Evolutionary conservation across 1,140 invertebrate genomes (phyloP), one percentile per base, ranked within the genome.

Genomic region (Drosophila athabasca): DNA sequence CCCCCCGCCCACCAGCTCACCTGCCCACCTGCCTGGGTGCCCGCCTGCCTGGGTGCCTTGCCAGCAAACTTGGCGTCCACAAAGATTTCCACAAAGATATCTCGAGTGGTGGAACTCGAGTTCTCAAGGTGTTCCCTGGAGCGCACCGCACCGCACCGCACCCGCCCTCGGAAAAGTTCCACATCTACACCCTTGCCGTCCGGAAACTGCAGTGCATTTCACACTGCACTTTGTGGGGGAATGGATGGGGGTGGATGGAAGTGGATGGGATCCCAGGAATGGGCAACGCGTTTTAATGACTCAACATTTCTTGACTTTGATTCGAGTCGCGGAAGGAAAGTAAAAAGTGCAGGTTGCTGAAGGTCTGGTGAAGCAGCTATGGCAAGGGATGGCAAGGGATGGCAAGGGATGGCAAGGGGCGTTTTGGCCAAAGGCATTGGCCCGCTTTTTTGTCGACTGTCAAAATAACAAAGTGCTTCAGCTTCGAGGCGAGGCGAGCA

Each of bases 231-330:
- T 69, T 78, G 79, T 44, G 64, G 49, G 39, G 48, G 26, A 8
- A 8, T 31, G 19, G 4, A 3, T 1, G 26, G n/a, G 6, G 24
- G 1, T 1, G 26, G 4, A 5, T 26, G 4, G 24, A 3, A 2
- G 22, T 2, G 22, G 22, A 24, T 24, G 22, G 24, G 24, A 5
- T 26, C 24, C 24, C 26, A 35, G 53, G 57, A 62, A 53, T 43
- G 54, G 55, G 57, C 52, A 84, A 72, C 66, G 62, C 76, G 79
- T 84, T 84, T 84, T 79, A 84, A 84, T 84, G 81, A 84, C 67
- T 84, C 81, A 52, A 80, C 81, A 66, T 84, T 84, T 84, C 76
- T 76, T 84, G 72, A 84, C 81, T 84, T 84, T 84, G 76, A 84
- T 78, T 79, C 77, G 76, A 84, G 76, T 79, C 67, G 62, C 60